Percentiles rank a stretch among this genome's conserved stretches.
Evolutionary conservation across 1,140 invertebrate species (phyloP).

Genomic region (Drosophila pectinifera): DNA sequence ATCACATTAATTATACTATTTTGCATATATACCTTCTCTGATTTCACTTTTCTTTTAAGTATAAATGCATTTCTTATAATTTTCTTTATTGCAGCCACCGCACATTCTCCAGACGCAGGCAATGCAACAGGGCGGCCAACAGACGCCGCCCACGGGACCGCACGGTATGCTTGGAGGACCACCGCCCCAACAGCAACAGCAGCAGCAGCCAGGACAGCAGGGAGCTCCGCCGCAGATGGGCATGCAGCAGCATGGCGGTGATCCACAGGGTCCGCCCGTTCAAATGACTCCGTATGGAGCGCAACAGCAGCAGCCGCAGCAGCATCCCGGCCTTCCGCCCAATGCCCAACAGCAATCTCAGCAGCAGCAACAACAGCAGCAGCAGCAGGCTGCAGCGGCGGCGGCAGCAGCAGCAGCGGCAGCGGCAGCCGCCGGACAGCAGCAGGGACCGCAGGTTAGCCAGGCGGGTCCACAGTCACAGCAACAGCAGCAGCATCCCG

Average conservation of each 20-base stretch:
- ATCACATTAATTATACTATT: too few species aligned
- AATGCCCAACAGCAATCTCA: constrained; percentile 85
- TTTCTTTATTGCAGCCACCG: constrained; percentile 83
- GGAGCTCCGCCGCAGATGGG: constrained; percentile 65
- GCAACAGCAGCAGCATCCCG: constrained; percentile 53
- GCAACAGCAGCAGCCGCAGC: constrained; percentile 57
- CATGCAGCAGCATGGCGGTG: constrained; percentile 38
- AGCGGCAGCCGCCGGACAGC: constrained; percentile 82
- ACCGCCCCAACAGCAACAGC: constrained; percentile 59
- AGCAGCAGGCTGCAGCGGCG: constrained; percentile 55
- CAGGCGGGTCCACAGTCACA: constrained; percentile 61
- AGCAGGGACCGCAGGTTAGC: constrained; percentile 45
- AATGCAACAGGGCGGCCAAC: constrained; percentile 80
- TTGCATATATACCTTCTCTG: too few species aligned
- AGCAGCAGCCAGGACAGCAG: constrained; percentile 45
- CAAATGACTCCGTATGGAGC: constrained; percentile 79
- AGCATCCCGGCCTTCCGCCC: constrained; percentile 81
- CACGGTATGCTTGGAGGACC: constrained; percentile 85
- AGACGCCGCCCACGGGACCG: constrained; percentile 84
- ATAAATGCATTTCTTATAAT: not conserved
- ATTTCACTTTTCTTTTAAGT: not conserved
- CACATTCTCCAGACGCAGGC: constrained; percentile 85
- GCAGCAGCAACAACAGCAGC: constrained; percentile 66
- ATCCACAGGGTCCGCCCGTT: constrained; percentile 52
- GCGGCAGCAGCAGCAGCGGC: constrained; percentile 57